Conservation (phyloP, 2,888 invertebrate species). For the Ferdinandea cuprea region DNA sequence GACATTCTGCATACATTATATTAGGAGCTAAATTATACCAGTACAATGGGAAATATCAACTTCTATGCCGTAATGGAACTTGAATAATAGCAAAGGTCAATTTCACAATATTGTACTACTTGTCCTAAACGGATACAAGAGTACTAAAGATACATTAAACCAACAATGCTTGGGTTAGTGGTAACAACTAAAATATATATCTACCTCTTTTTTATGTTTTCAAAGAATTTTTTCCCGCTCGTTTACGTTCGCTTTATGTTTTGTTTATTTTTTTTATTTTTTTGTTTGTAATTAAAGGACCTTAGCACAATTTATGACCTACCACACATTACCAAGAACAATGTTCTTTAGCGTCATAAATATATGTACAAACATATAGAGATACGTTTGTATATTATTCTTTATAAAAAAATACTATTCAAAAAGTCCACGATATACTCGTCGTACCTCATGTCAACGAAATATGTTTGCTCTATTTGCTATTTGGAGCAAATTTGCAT, state of each 20-base stretch:
- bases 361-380: too few species aligned
- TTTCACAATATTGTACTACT: constrained; percentile 47
- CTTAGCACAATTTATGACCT: constrained; percentile 71
- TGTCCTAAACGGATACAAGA: constrained; percentile 28
- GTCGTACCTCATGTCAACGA: constrained; percentile 65
- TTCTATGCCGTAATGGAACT: constrained; percentile 37
- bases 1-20: constrained; percentile 20
- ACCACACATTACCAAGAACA: constrained; percentile 66
- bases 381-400: constrained; percentile 1
- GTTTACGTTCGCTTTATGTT: background rate
- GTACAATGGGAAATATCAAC: constrained; percentile 28
- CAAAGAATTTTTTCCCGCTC: constrained; percentile 9
- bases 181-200: constrained; percentile 14
- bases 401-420: constrained; percentile 29
- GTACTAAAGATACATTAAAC: constrained; percentile 48
- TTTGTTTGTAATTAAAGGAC: constrained; percentile 64
- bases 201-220: constrained; percentile 58
- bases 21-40: constrained; percentile 39
- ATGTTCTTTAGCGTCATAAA: constrained; percentile 30
- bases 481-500: constrained; percentile 82
- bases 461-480: constrained; percentile 81
- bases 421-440: constrained; percentile 22
- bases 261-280: constrained; percentile 31
- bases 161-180: constrained; percentile 33
- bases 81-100: constrained; percentile 65